Evolutionary conservation across 2,888 invertebrate species (phyloP), one percentile per base, ranked within the genome.

Genomic region (Oscheius sp.): DNA sequence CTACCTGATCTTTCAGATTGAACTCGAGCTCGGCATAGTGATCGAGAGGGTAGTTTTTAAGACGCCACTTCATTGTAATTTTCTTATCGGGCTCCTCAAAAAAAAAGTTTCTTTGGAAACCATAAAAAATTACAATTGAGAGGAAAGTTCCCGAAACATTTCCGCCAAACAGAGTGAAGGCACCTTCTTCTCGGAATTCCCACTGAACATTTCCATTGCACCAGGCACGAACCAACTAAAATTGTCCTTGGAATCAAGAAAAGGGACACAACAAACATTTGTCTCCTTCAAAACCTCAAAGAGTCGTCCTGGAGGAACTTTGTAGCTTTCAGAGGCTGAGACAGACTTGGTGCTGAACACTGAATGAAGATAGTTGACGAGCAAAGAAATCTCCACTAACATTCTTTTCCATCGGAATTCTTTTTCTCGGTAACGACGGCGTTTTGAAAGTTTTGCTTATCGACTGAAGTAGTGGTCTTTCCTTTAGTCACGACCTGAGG

Each of bases 41-140:
- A 50, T 94, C 95, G 0, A 92, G 92, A 0, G 97, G 96, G 96
- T 98, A 99, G 79, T 94, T 94, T 90, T 95, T 96, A 89, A 95
- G 93, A 87, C 98, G 92, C 99, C 99, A 99, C 37, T 83, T 80
- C 76, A 82, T 83, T 92, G 92, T 90, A 73, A 99, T 94, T 90
- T 93, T 94, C 90, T 94, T 93, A 51, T 93, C 93, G 0, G 94
- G 94, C 5, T 93, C 89, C 92, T 92, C 84, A 29, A 76, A 57
- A 66, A n/a, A 32, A 21, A 21, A 21, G 21, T 21, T 21, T 21
- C 37, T 35, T 33, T 33, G 53, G 9, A 21, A 13, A 35, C 33
- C 5, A 37, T 35, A n/a, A 55, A 55, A 1, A 9, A 37, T 10
- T 87, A 92, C 93, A 83, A 98, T 90, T 88, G 96, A 94, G 59